Percentiles rank a stretch among this genome's conserved stretches.
Evolutionary conservation across 2,888 invertebrate species (phyloP).

Genomic region (Melanostoma mellinum): DNA sequence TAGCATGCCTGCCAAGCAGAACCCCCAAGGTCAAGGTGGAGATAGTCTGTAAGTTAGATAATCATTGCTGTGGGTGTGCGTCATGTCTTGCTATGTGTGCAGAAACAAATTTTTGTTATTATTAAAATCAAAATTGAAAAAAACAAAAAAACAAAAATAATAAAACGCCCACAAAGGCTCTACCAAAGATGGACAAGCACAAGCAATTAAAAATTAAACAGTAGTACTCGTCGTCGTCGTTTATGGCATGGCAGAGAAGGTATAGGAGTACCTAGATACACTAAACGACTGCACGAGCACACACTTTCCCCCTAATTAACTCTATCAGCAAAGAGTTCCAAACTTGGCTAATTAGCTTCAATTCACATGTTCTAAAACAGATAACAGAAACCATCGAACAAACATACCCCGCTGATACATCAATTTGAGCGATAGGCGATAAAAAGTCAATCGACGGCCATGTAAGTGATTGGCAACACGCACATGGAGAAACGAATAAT

Average conservation of each 20-base stretch:
- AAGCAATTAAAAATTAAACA: constrained; percentile 21
- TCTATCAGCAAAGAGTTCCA: constrained; percentile 29
- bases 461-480: constrained; percentile 32
- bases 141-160: constrained; percentile 4
- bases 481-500: neutral
- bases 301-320: constrained; percentile 29
- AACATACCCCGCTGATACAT: constrained; percentile 19
- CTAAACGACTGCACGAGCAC: constrained; percentile 12
- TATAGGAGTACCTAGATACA: neutral
- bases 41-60: constrained; percentile 26
- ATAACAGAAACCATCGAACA: constrained; percentile 33
- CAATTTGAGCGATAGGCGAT: constrained; percentile 43
- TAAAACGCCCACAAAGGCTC: constrained; percentile 1
- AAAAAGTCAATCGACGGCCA: constrained; percentile 44
- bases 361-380: constrained; percentile 26
- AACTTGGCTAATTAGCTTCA: constrained; percentile 47
- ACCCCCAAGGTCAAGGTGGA: constrained; percentile 51
- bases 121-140: constrained; percentile 13
- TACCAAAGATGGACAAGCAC: constrained; percentile 7
- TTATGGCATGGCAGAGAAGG: too few species aligned
- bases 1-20: constrained; percentile 28
- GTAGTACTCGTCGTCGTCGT: neutral
- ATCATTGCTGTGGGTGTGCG: constrained; percentile 32
- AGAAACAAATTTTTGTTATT: neutral
- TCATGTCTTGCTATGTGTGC: constrained; percentile 6